Percentiles rank a stretch among this genome's conserved stretches.
phyloP scores from a whole-genome alignment of 2,113 vertebrate species.

The Dasyornis broadbenti region DNA sequence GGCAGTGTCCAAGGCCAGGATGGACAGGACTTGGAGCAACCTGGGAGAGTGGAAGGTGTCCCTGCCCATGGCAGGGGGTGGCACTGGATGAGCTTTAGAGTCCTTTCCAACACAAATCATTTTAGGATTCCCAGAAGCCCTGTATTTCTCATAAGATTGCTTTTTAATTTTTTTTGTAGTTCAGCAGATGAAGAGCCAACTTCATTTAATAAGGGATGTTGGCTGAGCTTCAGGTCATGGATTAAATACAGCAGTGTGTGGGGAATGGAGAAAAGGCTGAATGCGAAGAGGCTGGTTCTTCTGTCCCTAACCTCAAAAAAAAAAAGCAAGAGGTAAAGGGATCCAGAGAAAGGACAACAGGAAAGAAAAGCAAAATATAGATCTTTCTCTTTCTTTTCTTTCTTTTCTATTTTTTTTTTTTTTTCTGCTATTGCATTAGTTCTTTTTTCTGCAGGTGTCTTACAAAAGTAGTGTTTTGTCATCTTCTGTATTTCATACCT shows the following conservation, averaged over 20 bases:
- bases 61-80: background rate
- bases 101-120: background rate
- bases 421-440: background rate
- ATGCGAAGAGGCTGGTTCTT: background rate
- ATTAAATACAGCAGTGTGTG: background rate
- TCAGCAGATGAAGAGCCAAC: background rate
- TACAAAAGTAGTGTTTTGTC: conserved; percentile 36
- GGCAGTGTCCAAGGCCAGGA: fast-evolving
- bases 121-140: background rate
- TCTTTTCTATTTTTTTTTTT: background rate
- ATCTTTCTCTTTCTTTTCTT: background rate
- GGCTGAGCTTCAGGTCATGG: background rate
- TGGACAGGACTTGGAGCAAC: fast-evolving
- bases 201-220: background rate
- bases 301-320: background rate
- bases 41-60: background rate
- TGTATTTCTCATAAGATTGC: background rate
- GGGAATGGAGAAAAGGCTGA: background rate
- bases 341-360: background rate
- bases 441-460: background rate
- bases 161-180: background rate
- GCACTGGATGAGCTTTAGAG: background rate
- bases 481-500: background rate
- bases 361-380: background rate
- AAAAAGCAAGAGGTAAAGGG: background rate